phyloP scores from a whole-genome alignment of 2,888 invertebrate species.

The Cyaniris semiargus region DNA sequence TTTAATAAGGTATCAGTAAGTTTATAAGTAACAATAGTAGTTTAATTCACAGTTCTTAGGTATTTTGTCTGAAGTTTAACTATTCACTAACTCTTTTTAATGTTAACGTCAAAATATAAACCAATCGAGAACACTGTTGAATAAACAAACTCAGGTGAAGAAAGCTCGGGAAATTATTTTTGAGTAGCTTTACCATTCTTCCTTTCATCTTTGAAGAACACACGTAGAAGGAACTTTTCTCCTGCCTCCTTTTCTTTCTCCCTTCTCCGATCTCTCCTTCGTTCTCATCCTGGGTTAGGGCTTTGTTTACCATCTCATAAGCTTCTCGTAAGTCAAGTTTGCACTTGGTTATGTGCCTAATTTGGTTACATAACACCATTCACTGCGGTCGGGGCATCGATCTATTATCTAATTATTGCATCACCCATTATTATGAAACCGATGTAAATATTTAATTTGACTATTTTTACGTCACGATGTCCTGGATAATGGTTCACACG shows the following conservation, averaged over 20 bases:
- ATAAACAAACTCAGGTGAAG: too few species aligned
- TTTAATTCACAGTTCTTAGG: too few species aligned
- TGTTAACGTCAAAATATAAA: too few species aligned
- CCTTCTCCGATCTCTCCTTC: neutral
- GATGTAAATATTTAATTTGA: constrained; percentile 48
- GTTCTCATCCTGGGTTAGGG: neutral
- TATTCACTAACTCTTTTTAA: too few species aligned
- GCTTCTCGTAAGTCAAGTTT: constrained; percentile 32
- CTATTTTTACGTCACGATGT: constrained; percentile 35
- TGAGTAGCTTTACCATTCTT: too few species aligned
- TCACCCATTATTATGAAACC: constrained; percentile 58
- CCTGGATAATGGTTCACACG: neutral
- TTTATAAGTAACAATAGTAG: too few species aligned
- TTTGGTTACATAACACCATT: constrained; percentile 58
- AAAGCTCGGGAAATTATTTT: too few species aligned
- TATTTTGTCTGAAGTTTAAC: too few species aligned
- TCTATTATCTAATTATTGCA: constrained; percentile 73
- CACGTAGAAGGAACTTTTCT: neutral
- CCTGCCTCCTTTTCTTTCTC: neutral
- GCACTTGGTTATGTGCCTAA: constrained; percentile 58
- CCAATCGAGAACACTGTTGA: too few species aligned
- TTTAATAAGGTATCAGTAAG: too few species aligned
- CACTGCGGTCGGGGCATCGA: constrained; percentile 56
- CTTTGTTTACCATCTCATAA: neutral
- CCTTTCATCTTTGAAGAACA: too few species aligned